A percentile compares a stretch with the other conserved stretches of the same genome.
phyloP scores from a whole-genome alignment of 2,797 vertebrate species.

The Pelobates cultripes region DNA sequence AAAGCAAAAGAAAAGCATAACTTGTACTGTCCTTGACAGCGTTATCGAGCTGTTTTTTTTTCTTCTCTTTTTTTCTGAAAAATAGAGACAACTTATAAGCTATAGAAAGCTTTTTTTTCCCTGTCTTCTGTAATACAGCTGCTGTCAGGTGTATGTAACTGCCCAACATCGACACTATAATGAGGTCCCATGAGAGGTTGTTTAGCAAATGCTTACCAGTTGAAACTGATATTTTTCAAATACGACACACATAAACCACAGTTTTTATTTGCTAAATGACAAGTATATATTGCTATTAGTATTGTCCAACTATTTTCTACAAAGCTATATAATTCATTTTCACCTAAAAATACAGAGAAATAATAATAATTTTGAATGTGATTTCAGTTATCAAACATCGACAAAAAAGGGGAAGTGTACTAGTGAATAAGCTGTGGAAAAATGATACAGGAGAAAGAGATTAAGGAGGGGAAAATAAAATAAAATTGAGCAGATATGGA shows the following conservation, averaged over 20 bases:
- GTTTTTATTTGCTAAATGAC: not conserved
- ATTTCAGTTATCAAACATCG: no score
- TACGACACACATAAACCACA: slow-evolving; percentile 13
- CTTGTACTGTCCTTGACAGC: no score
- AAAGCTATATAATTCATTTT: not conserved
- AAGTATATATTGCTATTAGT: not conserved
- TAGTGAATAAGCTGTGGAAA: no score
- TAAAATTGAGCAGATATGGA: no score
- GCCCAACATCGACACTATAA: slow-evolving; percentile 26
- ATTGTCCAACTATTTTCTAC: not conserved
- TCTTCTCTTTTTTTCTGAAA: not conserved
- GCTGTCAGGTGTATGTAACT: slow-evolving; percentile 22
- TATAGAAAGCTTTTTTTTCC: slow-evolving; percentile 13
- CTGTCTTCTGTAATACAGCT: slow-evolving; percentile 9
- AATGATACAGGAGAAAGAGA: no score
- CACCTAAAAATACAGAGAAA: no score
- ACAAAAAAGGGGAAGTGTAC: no score
- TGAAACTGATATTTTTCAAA: slow-evolving; percentile 27
- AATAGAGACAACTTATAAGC: slow-evolving; percentile 6
- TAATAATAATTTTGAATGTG: no score
- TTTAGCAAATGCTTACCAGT: slow-evolving; percentile 4
- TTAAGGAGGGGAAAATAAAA: no score
- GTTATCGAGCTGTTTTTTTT: not conserved
- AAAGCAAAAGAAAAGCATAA: no score
- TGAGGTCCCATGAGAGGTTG: slow-evolving; percentile 19